A percentile compares a stretch with the other conserved stretches of the same genome.
These are phyloP conservation scores for Dolichotis patagonum DNA, from an alignment of 2,113 vertebrate genomes.

Conservation along the genomic window DNA sequence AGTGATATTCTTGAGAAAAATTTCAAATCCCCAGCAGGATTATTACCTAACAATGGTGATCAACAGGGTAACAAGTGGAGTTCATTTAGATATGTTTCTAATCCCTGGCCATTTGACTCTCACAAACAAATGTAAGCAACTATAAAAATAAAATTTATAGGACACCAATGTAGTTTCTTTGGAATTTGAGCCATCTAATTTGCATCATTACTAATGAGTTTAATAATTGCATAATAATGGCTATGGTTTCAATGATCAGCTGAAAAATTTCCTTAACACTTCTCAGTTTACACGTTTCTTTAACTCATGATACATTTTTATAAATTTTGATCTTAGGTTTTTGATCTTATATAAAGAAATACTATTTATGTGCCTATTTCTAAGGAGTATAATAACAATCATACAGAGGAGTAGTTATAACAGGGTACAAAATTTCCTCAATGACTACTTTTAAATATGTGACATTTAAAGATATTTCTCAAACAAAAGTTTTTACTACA, in stretches of 20 bases:
- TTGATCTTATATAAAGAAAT: neutral
- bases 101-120: constrained; percentile 22
- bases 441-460: neutral
- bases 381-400: neutral
- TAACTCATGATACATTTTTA: neutral
- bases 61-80: constrained; percentile 66
- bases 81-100: constrained; percentile 55
- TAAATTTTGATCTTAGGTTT: neutral
- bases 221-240: neutral
- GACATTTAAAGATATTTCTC: constrained; percentile 18
- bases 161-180: neutral
- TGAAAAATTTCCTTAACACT: neutral
- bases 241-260: neutral
- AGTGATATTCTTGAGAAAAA: constrained; percentile 75
- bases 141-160: constrained; percentile 25
- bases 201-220: neutral
- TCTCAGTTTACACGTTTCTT: neutral
- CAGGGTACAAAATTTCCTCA: neutral
- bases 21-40: constrained; percentile 64
- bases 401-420: neutral
- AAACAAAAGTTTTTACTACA: neutral
- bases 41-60: constrained; percentile 63
- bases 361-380: neutral
- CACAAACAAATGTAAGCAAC: constrained; percentile 54
- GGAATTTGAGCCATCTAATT: neutral